phyloP scores from a whole-genome alignment of 2,888 invertebrate species.

The Ephialtes manifestator region DNA sequence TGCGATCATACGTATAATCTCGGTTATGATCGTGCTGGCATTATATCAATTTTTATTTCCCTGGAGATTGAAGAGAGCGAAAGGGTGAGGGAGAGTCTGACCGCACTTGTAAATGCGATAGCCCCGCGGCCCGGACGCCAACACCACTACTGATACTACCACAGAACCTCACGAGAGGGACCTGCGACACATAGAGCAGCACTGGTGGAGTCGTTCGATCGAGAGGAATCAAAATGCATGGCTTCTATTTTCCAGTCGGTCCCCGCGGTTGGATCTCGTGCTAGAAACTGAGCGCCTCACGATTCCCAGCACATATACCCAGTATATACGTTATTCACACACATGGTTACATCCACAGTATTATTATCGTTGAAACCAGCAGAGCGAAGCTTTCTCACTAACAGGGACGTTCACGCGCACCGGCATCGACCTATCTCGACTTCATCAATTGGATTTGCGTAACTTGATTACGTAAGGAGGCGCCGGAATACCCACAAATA shows the following conservation, averaged over 20 bases:
- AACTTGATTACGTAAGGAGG: conserved; percentile 78
- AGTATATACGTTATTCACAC: neutral
- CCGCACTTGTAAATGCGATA: conserved; percentile 40
- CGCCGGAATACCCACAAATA: conserved; percentile 75
- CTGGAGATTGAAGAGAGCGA: conserved; percentile 31
- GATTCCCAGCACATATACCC: neutral
- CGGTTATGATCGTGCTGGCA: conserved; percentile 42
- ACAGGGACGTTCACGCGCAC: conserved; percentile 35
- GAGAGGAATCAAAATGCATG: conserved; percentile 63
- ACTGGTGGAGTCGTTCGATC: conserved; percentile 24
- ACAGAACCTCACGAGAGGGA: neutral
- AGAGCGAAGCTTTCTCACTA: conserved; percentile 26
- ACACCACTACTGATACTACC: neutral
- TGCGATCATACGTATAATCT: conserved; percentile 46
- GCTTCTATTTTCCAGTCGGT: conserved; percentile 60
- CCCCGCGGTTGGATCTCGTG: conserved; percentile 41
- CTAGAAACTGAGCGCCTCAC: conserved; percentile 31
- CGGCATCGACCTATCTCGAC: conserved; percentile 70
- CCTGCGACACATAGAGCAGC: neutral
- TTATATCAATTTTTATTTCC: conserved; percentile 64
- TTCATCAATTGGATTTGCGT: conserved; percentile 77
- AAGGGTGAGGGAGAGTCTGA: neutral
- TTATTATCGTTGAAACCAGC: conserved; percentile 54
- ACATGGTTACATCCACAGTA: neutral
- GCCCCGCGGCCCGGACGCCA: conserved; percentile 9